Conservation (phyloP, 64 coral and sea anemone genomes). For the Actinia equina region DNA sequence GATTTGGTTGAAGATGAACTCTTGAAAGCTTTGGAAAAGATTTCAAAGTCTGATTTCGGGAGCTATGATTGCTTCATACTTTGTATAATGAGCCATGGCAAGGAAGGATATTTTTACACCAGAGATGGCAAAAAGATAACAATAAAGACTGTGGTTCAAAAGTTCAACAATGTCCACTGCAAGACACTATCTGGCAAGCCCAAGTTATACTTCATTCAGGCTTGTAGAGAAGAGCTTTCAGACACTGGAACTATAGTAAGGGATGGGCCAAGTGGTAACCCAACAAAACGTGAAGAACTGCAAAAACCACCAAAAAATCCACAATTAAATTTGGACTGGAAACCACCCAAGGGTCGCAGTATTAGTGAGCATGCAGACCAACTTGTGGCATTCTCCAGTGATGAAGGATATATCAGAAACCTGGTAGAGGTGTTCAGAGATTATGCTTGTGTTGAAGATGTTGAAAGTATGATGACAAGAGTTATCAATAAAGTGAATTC, state of each 20-base stretch:
- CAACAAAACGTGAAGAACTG: conserved; percentile 5
- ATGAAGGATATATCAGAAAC: conserved; percentile 40
- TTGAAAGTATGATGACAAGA: conserved; percentile 75
- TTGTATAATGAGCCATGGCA: conserved; percentile 81
- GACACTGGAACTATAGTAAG: conserved; percentile 45
- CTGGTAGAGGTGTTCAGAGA: conserved; percentile 5
- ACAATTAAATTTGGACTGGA: too few species aligned
- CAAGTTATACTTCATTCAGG: conserved; percentile 72
- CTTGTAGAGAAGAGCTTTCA: conserved; percentile 45
- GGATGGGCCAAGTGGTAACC: conserved; percentile 8
- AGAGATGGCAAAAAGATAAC: conserved; percentile 32
- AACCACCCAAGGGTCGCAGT: neutral
- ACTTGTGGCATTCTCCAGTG: conserved; percentile 57
- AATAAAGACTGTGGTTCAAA: conserved; percentile 18
- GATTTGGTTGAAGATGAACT: neutral
- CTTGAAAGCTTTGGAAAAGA: conserved; percentile 33
- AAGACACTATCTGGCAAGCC: conserved; percentile 54
- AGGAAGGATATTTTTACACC: conserved; percentile 21
- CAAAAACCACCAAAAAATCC: neutral
- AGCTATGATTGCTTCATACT: conserved; percentile 57
- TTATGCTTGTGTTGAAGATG: conserved; percentile 43
- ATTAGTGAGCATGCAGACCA: conserved; percentile 45
- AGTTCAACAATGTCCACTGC: conserved; percentile 60
- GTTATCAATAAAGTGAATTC: conserved; percentile 43
- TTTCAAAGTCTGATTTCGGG: conserved; percentile 55